A percentile compares a stretch with the other conserved stretches of the same genome.
Conservation (phyloP, 2,113 vertebrate genomes). For the Lepus timidus region DNA sequence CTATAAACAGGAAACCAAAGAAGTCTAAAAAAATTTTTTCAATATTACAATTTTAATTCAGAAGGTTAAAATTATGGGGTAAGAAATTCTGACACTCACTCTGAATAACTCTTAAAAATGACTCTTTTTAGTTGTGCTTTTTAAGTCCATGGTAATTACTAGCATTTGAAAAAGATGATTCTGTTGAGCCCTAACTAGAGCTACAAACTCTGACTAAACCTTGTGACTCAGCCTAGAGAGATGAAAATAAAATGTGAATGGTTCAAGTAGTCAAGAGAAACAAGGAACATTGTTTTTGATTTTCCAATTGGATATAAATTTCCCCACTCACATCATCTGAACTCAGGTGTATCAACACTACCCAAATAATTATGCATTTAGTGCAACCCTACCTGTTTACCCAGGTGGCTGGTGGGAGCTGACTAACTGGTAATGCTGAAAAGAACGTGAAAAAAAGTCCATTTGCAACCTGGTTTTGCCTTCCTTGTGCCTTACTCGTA, state of each 20-base stretch:
- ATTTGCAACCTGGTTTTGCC: background rate
- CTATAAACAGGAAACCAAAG: conserved; percentile 1
- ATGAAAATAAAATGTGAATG: background rate
- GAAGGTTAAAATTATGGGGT: conserved; percentile 5
- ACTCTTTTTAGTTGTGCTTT: background rate
- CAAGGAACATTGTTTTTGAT: background rate
- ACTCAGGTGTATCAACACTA: background rate
- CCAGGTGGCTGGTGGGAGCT: background rate
- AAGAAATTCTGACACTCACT: background rate
- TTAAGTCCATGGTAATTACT: background rate
- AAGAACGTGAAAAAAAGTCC: background rate
- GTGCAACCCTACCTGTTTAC: background rate
- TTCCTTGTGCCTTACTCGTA: background rate
- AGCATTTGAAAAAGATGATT: background rate
- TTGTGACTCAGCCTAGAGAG: background rate
- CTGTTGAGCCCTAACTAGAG: background rate
- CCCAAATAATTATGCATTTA: background rate
- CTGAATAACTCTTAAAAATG: background rate
- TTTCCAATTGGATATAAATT: background rate
- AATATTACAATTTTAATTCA: background rate
- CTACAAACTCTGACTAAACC: background rate
- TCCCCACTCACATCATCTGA: background rate
- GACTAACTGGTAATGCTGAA: background rate
- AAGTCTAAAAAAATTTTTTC: background rate
- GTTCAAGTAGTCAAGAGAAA: background rate